These are phyloP conservation scores for Acrocephalus scirpaceus DNA, from an alignment of 2,797 vertebrate genomes.

Conservation along the genomic window DNA sequence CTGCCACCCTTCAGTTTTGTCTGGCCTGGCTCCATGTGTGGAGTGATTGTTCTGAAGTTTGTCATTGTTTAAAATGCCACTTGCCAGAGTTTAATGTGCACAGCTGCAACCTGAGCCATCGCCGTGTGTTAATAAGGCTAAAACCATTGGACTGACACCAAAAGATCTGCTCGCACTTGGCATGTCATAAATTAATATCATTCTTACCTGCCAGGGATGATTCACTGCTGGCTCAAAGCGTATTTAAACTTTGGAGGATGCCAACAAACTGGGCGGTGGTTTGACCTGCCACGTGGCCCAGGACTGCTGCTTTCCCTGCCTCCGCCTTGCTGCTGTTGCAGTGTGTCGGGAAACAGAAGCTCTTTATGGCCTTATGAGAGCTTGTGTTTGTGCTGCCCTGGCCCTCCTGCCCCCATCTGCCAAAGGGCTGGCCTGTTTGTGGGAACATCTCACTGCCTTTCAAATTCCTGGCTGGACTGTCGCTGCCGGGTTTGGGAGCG, in stretches of 20 bases:
- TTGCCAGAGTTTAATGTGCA: slow-evolving; percentile 51
- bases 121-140: slow-evolving; percentile 46
- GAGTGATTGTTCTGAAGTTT: slow-evolving; percentile 51
- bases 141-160: slow-evolving; percentile 61
- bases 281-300: slow-evolving; percentile 56
- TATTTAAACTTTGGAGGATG: slow-evolving; percentile 55
- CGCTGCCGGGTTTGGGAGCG: not conserved
- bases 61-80: slow-evolving; percentile 63
- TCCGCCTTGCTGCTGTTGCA: not conserved
- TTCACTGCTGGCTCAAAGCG: slow-evolving; percentile 57
- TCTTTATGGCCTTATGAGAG: slow-evolving; percentile 54
- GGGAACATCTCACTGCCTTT: slow-evolving; percentile 1
- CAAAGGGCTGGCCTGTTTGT: slow-evolving; percentile 45
- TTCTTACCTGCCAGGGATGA: slow-evolving; percentile 69
- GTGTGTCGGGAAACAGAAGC: slow-evolving; percentile 55
- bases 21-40: slow-evolving; percentile 14
- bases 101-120: slow-evolving; percentile 51
- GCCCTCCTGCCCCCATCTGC: slow-evolving; percentile 29
- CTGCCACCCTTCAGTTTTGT: slow-evolving; percentile 25
- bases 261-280: slow-evolving; percentile 67
- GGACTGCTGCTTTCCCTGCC: slow-evolving; percentile 41
- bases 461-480: not conserved
- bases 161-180: slow-evolving; percentile 61
- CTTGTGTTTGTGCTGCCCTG: slow-evolving; percentile 20
- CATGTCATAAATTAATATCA: slow-evolving; percentile 66